These are phyloP conservation scores for Triplophysa rosa DNA, from an alignment of 2,113 vertebrate species.

Conservation along the genomic window DNA sequence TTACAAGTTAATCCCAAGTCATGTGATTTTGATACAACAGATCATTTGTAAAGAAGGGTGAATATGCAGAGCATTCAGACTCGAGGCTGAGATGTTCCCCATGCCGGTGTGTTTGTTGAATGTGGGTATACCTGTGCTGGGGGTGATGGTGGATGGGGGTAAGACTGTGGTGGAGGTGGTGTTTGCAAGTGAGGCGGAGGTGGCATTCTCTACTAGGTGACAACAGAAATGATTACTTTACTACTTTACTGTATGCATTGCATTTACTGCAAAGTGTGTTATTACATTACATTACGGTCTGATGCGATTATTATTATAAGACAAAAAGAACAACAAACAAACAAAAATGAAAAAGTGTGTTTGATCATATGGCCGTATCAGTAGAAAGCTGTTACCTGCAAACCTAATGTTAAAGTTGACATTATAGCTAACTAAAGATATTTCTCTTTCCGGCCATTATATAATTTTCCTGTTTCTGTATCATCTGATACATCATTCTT, in stretches of 20 bases:
- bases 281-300: too few relatives aligned
- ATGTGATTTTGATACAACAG: background rate
- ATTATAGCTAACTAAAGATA: too few relatives aligned
- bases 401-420: too few relatives aligned
- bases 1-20: background rate
- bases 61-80: background rate
- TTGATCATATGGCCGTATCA: too few relatives aligned
- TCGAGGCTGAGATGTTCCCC: background rate
- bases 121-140: background rate
- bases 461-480: too few relatives aligned
- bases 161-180: background rate
- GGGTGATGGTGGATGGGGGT: background rate
- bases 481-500: too few relatives aligned
- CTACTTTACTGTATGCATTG: background rate
- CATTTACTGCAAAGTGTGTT: background rate
- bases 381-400: too few relatives aligned
- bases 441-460: too few relatives aligned
- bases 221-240: background rate
- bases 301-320: too few relatives aligned
- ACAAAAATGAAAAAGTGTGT: too few relatives aligned
- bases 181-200: background rate
- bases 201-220: background rate
- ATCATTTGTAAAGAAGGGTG: too few relatives aligned
- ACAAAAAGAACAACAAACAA: too few relatives aligned
- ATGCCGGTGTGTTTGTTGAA: background rate